Percentiles rank a stretch among this genome's conserved stretches.
These are phyloP conservation scores for Campylorhamphus procurvoides DNA, from an alignment of 2,113 vertebrate genomes.

Conservation along the genomic window DNA sequence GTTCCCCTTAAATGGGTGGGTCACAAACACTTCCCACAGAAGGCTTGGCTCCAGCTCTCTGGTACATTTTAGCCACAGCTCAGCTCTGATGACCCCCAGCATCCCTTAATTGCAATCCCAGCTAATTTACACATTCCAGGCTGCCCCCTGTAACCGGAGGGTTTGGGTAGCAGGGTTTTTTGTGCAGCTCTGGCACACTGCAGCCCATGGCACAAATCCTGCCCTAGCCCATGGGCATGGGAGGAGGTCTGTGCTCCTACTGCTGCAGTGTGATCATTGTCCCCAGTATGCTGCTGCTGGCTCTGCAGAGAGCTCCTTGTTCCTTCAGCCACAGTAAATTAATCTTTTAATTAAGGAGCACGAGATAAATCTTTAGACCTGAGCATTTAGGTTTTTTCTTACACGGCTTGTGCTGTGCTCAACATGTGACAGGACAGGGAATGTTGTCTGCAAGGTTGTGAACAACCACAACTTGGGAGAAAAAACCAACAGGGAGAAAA, in stretches of 20 bases:
- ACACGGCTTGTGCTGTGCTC: neutral
- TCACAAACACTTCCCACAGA: neutral
- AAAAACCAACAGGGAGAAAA: neutral
- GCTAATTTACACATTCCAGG: accelerated
- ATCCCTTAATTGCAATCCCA: neutral
- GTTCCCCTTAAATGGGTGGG: neutral
- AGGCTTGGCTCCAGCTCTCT: neutral
- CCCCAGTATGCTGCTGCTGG: neutral
- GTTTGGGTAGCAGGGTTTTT: neutral
- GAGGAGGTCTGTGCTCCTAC: neutral
- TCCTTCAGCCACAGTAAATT: neutral
- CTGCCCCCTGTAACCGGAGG: neutral
- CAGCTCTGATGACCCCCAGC: neutral
- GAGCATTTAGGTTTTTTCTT: neutral
- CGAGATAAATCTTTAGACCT: neutral
- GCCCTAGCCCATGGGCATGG: neutral
- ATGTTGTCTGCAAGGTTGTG: neutral
- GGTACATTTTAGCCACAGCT: neutral
- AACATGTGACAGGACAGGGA: neutral
- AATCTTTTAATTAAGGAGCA: neutral
- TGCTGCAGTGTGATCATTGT: neutral
- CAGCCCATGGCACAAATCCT: neutral
- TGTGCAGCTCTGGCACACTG: neutral
- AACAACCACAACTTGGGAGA: neutral
- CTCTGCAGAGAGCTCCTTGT: neutral